Percentiles rank a stretch among this genome's conserved stretches.
These are phyloP conservation scores for Drosophila austrosaltans DNA, from an alignment of 2,888 invertebrate genomes.

Conservation along the genomic window DNA sequence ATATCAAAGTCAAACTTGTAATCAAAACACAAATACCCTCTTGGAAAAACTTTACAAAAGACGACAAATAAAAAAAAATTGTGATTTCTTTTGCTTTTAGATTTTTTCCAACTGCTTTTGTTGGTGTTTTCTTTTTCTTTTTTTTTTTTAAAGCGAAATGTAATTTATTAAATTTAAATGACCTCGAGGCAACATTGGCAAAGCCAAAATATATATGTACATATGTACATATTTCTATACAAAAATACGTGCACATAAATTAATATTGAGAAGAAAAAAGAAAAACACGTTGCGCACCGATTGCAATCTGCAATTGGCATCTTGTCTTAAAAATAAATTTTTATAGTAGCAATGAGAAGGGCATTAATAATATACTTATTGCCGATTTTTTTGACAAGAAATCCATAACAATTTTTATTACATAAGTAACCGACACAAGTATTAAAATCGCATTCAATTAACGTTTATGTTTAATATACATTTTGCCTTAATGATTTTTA, in stretches of 20 bases:
- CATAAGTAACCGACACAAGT: neutral
- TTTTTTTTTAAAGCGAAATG: neutral
- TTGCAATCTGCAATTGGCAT: conserved; percentile 4
- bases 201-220: neutral
- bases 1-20: neutral
- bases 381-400: neutral
- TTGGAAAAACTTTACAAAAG: neutral
- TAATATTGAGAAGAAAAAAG: neutral
- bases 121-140: neutral
- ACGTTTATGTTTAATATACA: neutral
- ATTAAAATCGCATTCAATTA: too few relatives aligned
- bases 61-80: neutral
- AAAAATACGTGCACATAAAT: neutral
- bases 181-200: conserved; percentile 6
- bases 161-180: conserved; percentile 3
- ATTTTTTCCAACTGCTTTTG: neutral
- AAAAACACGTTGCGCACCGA: neutral
- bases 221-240: neutral
- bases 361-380: neutral
- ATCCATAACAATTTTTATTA: neutral
- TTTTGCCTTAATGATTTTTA: too few relatives aligned
- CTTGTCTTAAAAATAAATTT: neutral
- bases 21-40: neutral
- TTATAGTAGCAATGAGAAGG: neutral
- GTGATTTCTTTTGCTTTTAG: conserved; percentile 3